Evolutionary conservation across 2,113 vertebrate species (phyloP).

Genomic region (Petromus typicus): DNA sequence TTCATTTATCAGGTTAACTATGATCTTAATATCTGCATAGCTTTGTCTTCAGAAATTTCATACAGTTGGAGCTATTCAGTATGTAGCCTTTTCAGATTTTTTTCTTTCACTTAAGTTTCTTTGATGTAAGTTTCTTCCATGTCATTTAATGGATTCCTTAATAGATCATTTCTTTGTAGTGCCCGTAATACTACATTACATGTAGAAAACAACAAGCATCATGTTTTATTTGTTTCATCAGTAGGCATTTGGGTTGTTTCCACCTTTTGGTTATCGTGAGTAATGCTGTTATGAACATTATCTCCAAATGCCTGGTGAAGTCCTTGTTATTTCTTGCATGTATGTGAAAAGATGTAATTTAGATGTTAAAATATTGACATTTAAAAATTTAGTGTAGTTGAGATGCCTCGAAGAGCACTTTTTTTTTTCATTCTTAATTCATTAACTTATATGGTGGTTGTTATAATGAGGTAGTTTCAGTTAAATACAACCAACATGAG

Average conservation of each 20-base stretch:
- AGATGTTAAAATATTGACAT: not conserved
- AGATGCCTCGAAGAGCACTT: not conserved
- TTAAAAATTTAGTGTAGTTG: not conserved
- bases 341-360: not conserved
- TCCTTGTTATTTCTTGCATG: not conserved
- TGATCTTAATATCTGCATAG: not conserved
- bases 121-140: not conserved
- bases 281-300: not conserved
- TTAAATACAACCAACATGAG: not conserved
- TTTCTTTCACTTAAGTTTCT: not conserved
- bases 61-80: no score
- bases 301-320: not conserved
- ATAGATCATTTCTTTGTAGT: not conserved
- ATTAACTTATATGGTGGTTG: not conserved
- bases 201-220: not conserved
- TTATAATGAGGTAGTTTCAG: not conserved
- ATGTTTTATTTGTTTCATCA: not conserved
- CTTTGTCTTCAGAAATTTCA: not conserved
- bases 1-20: not conserved
- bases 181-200: not conserved
- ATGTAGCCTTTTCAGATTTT: not conserved
- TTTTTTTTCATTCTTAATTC: not conserved
- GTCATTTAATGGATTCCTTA: not conserved
- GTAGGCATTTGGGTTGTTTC: not conserved
- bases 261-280: not conserved